These are phyloP conservation scores for Ophonus ardosiacus DNA, from an alignment of 2,888 invertebrate species.

Conservation along the genomic window DNA sequence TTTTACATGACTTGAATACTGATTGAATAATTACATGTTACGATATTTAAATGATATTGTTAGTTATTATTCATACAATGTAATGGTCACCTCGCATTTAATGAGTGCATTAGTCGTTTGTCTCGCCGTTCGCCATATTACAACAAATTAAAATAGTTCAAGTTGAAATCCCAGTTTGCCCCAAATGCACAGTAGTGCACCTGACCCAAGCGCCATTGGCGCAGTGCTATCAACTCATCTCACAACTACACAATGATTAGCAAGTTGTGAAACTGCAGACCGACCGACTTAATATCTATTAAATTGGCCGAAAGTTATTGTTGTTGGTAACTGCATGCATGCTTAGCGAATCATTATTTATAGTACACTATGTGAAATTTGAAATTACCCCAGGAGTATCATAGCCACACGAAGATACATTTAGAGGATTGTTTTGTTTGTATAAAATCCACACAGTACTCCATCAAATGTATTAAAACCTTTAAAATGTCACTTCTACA, in stretches of 20 bases:
- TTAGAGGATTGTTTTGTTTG: neutral
- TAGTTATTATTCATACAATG: neutral
- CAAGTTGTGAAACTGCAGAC: constrained; percentile 33
- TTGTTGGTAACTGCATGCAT: constrained; percentile 48
- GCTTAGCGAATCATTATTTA: constrained; percentile 43
- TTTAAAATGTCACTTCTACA: no score
- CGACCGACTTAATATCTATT: constrained; percentile 47
- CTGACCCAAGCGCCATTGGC: neutral
- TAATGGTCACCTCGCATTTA: neutral
- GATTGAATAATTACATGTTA: neutral
- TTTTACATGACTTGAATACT: neutral
- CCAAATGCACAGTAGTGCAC: neutral
- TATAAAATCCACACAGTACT: neutral
- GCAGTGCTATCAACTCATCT: neutral
- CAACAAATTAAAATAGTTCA: neutral
- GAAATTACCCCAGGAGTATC: constrained; percentile 25
- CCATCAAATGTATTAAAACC: neutral
- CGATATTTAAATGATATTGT: neutral
- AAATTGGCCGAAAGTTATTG: constrained; percentile 47
- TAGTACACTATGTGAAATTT: constrained; percentile 49
- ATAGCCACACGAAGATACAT: constrained; percentile 18
- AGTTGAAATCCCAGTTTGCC: neutral
- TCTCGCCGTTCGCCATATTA: neutral
- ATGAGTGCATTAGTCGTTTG: neutral
- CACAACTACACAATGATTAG: constrained; percentile 35